These are phyloP conservation scores for Drusus annulatus DNA, from an alignment of 1,140 invertebrate genomes.

Conservation along the genomic window DNA sequence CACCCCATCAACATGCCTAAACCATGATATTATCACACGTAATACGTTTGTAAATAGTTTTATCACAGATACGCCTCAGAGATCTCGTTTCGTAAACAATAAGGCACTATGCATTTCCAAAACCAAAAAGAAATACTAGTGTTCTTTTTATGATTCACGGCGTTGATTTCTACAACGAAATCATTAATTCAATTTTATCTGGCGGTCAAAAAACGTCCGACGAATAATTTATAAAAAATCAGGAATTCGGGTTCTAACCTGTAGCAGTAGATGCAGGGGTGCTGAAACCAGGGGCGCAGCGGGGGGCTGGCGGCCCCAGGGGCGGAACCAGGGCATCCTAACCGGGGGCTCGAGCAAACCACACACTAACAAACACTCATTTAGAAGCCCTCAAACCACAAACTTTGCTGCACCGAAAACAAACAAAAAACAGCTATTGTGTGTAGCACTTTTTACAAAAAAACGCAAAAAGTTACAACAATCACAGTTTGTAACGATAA, in stretches of 20 bases:
- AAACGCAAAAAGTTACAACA: not conserved
- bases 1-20: too few species aligned
- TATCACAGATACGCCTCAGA: too few species aligned
- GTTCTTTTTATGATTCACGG: too few species aligned
- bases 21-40: too few species aligned
- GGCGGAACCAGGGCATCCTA: constrained; percentile 52
- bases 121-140: too few species aligned
- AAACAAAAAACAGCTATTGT: not conserved
- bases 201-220: not conserved
- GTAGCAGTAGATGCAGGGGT: constrained; percentile 48
- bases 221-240: not conserved
- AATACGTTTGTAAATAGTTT: too few species aligned
- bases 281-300: constrained; percentile 48
- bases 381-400: not conserved
- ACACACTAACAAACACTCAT: constrained; percentile 4
- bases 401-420: not conserved
- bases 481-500: too few species aligned
- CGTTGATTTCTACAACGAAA: not conserved
- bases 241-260: constrained; percentile 42
- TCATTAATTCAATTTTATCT: not conserved
- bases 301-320: constrained; percentile 40
- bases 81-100: too few species aligned
- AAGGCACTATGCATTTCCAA: too few species aligned
- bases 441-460: not conserved
- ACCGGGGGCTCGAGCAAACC: not conserved